phyloP scores from a whole-genome alignment of 2,888 invertebrate genomes.

The Gasteruption jaculator region DNA sequence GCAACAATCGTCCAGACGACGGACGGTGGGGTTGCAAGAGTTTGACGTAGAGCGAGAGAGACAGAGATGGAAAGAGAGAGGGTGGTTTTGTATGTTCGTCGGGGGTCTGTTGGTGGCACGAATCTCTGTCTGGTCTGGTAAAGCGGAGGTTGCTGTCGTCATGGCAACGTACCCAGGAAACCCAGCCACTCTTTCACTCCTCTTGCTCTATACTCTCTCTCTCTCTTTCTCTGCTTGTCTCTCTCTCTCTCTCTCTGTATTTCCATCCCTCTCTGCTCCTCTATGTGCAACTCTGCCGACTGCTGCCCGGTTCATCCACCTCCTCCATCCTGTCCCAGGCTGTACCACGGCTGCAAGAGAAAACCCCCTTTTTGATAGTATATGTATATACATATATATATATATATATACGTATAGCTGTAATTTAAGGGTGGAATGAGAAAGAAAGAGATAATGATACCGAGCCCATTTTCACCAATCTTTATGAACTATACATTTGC shows the following conservation, averaged over 20 bases:
- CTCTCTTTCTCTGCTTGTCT: slow-evolving; percentile 8
- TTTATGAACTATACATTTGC: too few relatives aligned
- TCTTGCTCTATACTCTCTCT: slow-evolving; percentile 10
- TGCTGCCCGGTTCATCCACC: slow-evolving; percentile 48
- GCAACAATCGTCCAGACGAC: slow-evolving; percentile 47
- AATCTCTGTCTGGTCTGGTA: slow-evolving; percentile 43
- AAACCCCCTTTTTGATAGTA: too few relatives aligned
- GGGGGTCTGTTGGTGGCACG: slow-evolving; percentile 36
- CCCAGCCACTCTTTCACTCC: slow-evolving; percentile 38
- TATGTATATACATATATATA: too few relatives aligned
- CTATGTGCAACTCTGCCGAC: slow-evolving; percentile 31
- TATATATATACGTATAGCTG: too few relatives aligned
- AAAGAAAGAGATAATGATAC: too few relatives aligned
- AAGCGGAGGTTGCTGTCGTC: slow-evolving; percentile 42
- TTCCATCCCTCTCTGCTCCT: slow-evolving; percentile 3
- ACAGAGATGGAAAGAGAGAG: slow-evolving; percentile 22
- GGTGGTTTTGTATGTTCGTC: slow-evolving; percentile 29
- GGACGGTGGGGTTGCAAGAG: slow-evolving; percentile 29
- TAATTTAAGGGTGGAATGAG: too few relatives aligned
- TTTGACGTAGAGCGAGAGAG: slow-evolving; percentile 21
- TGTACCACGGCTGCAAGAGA: too few relatives aligned
- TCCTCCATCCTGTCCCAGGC: slow-evolving; percentile 39
- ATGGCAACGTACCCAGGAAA: slow-evolving; percentile 51
- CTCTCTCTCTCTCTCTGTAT: slow-evolving; percentile 21
- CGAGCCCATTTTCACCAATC: too few relatives aligned